A percentile compares a stretch with the other conserved stretches of the same genome.
These are phyloP conservation scores for Steinernema carpocapsae DNA, from an alignment of 2,888 invertebrate species.

Conservation along the genomic window DNA sequence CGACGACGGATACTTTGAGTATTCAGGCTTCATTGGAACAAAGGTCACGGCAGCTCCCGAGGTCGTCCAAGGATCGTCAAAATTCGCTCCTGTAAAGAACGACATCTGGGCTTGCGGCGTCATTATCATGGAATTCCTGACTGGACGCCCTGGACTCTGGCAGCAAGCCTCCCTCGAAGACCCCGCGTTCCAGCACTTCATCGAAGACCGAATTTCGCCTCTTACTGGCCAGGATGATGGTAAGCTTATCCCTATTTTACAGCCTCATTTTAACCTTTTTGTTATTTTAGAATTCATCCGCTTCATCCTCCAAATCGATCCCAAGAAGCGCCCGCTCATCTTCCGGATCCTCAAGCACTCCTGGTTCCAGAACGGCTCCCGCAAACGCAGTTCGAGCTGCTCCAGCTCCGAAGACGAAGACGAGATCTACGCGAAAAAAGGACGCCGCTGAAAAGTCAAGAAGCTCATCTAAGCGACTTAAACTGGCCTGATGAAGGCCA, in stretches of 20 bases:
- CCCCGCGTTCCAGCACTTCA: background rate
- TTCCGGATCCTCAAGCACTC: background rate
- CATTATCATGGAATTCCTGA: slow-evolving; percentile 20
- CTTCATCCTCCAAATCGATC: slow-evolving; percentile 2
- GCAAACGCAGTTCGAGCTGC: background rate
- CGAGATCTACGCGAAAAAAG: no score
- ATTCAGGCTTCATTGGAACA: slow-evolving; percentile 7
- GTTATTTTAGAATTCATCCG: background rate
- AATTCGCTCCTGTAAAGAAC: slow-evolving; percentile 13
- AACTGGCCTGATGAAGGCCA: no score
- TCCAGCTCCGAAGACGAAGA: background rate
- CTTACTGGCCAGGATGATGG: background rate
- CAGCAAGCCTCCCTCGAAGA: slow-evolving; percentile 3
- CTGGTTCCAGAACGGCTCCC: background rate
- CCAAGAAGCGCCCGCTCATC: background rate
- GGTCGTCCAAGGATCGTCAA: background rate
- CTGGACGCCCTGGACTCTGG: background rate
- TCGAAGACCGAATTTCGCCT: background rate
- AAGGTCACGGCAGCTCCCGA: background rate
- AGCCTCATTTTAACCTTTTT: background rate
- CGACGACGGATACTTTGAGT: slow-evolving; percentile 7
- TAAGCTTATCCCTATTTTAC: background rate
- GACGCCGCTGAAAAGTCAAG: no score
- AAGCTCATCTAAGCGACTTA: no score
- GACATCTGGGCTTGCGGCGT: slow-evolving; percentile 18